phyloP scores from a whole-genome alignment of 2,888 invertebrate genomes.

The Nemoura dubitans region DNA sequence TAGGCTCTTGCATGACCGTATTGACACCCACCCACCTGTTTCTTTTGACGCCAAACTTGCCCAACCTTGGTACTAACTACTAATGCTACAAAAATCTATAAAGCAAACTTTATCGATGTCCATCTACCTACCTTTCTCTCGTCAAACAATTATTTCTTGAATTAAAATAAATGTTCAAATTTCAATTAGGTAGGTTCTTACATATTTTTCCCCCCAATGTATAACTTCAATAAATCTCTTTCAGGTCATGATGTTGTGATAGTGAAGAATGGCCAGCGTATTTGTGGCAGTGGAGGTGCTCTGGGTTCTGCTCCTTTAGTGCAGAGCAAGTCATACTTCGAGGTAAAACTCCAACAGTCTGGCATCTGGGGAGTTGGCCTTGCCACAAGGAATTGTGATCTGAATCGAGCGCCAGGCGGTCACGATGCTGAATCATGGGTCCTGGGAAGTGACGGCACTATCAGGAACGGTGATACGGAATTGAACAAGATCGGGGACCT shows the following conservation, averaged over 20 bases:
- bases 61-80: too few relatives aligned
- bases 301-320: slow-evolving; percentile 93
- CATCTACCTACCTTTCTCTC: too few relatives aligned
- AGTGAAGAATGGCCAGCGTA: slow-evolving; percentile 90
- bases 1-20: too few relatives aligned
- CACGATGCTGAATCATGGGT: slow-evolving; percentile 93
- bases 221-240: too few relatives aligned
- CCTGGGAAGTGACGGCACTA: slow-evolving; percentile 86
- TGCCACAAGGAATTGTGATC: slow-evolving; percentile 86
- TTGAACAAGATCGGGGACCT: slow-evolving; percentile 71
- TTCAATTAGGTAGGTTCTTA: too few relatives aligned
- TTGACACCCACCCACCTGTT: too few relatives aligned
- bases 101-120: too few relatives aligned
- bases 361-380: slow-evolving; percentile 93
- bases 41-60: too few relatives aligned
- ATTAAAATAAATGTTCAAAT: too few relatives aligned
- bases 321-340: slow-evolving; percentile 98
- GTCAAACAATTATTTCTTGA: too few relatives aligned
- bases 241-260: slow-evolving; percentile 95
- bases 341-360: slow-evolving; percentile 96
- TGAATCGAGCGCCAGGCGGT: slow-evolving; percentile 88
- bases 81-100: too few relatives aligned
- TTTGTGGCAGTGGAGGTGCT: slow-evolving; percentile 96
- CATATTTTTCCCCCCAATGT: too few relatives aligned
- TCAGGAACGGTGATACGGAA: slow-evolving; percentile 85